These are phyloP conservation scores for Pristionchus arcanus DNA, from an alignment of 2,888 invertebrate species.

Conservation along the genomic window DNA sequence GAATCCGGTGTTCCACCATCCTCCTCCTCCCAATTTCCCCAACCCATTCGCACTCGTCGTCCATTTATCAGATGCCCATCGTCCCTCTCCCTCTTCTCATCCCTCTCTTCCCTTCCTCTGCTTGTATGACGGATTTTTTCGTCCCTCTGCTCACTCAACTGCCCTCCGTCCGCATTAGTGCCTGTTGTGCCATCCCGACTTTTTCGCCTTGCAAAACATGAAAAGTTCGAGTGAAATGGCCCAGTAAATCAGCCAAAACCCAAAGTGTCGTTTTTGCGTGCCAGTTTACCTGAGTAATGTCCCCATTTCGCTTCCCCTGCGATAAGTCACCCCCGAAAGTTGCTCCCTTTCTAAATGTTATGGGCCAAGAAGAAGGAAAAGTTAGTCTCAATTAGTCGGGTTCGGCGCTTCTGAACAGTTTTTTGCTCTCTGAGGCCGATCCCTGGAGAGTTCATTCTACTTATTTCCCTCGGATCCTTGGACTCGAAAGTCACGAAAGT, in stretches of 20 bases:
- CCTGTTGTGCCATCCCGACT: neutral
- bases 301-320: neutral
- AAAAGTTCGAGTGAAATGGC: neutral
- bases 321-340: neutral
- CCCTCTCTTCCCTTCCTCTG: neutral
- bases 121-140: constrained; percentile 15
- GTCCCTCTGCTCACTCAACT: neutral
- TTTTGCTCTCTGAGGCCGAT: neutral
- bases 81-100: neutral
- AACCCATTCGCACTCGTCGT: neutral
- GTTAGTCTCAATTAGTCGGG: neutral
- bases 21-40: neutral
- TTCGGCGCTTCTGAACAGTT: neutral
- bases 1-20: neutral
- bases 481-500: neutral
- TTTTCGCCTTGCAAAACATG: neutral
- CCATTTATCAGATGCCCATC: constrained; percentile 8
- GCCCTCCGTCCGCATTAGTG: neutral
- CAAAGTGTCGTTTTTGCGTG: constrained; percentile 19
- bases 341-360: neutral
- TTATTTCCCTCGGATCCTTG: neutral
- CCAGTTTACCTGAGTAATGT: constrained; percentile 15
- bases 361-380: neutral
- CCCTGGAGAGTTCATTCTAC: neutral
- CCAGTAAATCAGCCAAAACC: constrained; percentile 9